Evolutionary conservation across 2,113 vertebrate genomes (phyloP).

Genomic region (Speoplatyrhinus poulsoni): DNA sequence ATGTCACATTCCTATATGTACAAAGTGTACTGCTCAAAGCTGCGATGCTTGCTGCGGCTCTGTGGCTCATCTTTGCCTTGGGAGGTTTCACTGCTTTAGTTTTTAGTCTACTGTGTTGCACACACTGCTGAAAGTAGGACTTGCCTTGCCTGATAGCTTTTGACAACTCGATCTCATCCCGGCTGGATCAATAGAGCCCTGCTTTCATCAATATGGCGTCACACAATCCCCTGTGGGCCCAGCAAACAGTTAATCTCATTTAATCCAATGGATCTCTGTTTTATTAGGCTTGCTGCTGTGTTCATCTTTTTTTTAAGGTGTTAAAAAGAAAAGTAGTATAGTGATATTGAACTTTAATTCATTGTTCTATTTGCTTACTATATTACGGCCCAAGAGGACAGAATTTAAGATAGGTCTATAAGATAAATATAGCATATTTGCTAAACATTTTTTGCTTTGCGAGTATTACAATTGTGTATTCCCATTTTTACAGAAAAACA

Average conservation of each 20-base stretch:
- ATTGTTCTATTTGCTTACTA: too few relatives aligned
- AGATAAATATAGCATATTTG: too few relatives aligned
- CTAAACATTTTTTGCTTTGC: too few relatives aligned
- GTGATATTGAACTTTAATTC: too few relatives aligned
- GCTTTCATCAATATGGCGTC: constrained; percentile 68
- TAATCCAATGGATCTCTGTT: constrained; percentile 24
- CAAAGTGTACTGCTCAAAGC: too few relatives aligned
- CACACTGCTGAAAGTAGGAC: constrained; percentile 52
- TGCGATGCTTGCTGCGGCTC: background rate
- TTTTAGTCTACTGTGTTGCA: constrained; percentile 30
- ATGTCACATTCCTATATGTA: too few relatives aligned
- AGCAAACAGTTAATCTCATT: constrained; percentile 29
- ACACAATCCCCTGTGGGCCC: constrained; percentile 63
- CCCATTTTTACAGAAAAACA: too few relatives aligned
- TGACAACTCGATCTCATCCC: constrained; percentile 74
- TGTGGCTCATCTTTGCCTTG: constrained; percentile 18
- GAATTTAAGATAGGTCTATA: too few relatives aligned
- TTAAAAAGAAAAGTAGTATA: too few relatives aligned
- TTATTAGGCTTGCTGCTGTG: background rate
- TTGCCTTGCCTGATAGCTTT: constrained; percentile 67
- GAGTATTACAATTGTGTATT: too few relatives aligned
- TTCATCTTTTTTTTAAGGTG: too few relatives aligned
- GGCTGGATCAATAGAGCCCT: constrained; percentile 70
- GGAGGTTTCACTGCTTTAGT: constrained; percentile 54
- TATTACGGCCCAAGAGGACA: too few relatives aligned